Percentiles rank a stretch among this genome's conserved stretches.
These are phyloP conservation scores for Lepisosteus oculatus DNA, from an alignment of 2,113 vertebrate species.

Conservation along the genomic window DNA sequence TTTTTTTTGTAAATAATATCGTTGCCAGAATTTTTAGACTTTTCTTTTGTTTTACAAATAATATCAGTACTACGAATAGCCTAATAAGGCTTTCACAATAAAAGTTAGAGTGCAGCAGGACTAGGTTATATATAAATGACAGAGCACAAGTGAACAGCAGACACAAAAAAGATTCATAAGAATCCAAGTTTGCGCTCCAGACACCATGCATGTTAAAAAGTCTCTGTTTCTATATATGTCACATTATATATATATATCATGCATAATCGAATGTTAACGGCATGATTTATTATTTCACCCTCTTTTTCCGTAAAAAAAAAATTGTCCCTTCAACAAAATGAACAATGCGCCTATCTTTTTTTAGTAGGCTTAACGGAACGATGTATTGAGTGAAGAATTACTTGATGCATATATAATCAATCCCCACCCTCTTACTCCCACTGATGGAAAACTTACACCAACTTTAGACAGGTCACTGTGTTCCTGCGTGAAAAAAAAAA, in stretches of 20 bases:
- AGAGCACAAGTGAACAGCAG: neutral
- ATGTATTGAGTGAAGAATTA: slow-evolving; percentile 47
- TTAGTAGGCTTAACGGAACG: slow-evolving; percentile 46
- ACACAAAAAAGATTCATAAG: neutral
- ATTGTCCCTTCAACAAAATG: no score
- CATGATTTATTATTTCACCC: no score
- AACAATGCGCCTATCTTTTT: neutral
- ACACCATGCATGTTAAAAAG: no score
- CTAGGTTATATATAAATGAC: neutral
- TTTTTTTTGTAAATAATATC: neutral
- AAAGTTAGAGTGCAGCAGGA: neutral
- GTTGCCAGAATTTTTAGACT: no score
- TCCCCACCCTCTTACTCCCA: slow-evolving; percentile 50
- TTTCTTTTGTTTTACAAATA: slow-evolving; percentile 5
- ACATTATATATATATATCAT: neutral
- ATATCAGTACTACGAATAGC: neutral
- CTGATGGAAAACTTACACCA: slow-evolving; percentile 35
- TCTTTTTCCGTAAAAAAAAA: no score
- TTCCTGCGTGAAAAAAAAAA: slow-evolving; percentile 46
- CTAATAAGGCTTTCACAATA: neutral
- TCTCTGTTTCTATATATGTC: neutral
- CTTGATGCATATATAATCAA: slow-evolving; percentile 47
- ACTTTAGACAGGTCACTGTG: slow-evolving; percentile 43
- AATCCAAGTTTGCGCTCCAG: no score
- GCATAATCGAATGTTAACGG: no score